Evolutionary conservation across 2,888 invertebrate genomes (phyloP).

Genomic region (Lasius platythorax): DNA sequence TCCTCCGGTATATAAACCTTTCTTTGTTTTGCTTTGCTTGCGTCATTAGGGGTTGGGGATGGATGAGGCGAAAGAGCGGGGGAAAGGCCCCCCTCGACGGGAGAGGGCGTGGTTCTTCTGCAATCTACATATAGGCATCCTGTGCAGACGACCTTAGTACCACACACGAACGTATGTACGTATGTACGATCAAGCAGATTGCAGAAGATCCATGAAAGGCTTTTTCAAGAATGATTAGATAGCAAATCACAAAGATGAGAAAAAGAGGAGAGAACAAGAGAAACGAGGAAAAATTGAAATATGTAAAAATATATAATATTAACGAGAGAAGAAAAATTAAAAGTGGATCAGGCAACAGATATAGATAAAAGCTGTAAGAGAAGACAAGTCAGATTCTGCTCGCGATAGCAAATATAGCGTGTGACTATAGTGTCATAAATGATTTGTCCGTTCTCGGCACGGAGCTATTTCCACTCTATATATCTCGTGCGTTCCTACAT

Average conservation of each 20-base stretch:
- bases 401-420: background rate
- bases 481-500: slow-evolving; percentile 10
- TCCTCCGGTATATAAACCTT: slow-evolving; percentile 85
- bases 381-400: background rate
- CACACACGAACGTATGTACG: slow-evolving; percentile 63
- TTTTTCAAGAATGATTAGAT: background rate
- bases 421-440: slow-evolving; percentile 8
- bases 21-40: slow-evolving; percentile 88
- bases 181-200: slow-evolving; percentile 58
- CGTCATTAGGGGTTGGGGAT: slow-evolving; percentile 87
- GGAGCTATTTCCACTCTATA: slow-evolving; percentile 24
- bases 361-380: background rate
- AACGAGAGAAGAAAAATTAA: background rate
- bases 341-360: background rate
- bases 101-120: slow-evolving; percentile 85
- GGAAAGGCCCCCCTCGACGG: slow-evolving; percentile 75
- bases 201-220: background rate
- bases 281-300: background rate
- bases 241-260: background rate
- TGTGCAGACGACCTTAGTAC: slow-evolving; percentile 76
- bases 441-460: background rate
- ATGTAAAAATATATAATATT: background rate
- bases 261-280: background rate
- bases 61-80: slow-evolving; percentile 72
- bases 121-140: slow-evolving; percentile 81